Percentiles rank a stretch among this genome's conserved stretches.
These are phyloP conservation scores for Muntiacus muntjak DNA, from an alignment of 2,113 vertebrate species.

Conservation along the genomic window DNA sequence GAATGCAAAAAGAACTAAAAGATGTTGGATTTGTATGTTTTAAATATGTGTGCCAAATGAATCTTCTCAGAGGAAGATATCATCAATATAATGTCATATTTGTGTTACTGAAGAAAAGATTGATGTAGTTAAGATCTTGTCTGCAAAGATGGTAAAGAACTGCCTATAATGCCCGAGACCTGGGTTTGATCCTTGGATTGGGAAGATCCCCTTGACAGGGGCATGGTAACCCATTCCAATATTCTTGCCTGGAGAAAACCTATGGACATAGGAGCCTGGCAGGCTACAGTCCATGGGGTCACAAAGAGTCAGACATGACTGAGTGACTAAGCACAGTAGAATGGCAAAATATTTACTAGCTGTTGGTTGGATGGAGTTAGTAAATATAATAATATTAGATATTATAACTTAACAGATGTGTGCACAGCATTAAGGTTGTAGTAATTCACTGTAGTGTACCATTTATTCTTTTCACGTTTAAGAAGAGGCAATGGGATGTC, in stretches of 20 bases:
- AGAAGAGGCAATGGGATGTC: not conserved
- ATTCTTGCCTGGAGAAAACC: not conserved
- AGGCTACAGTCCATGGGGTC: not conserved
- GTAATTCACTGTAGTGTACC: not conserved
- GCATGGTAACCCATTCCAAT: not conserved
- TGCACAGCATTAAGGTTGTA: not conserved
- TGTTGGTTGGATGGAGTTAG: not conserved
- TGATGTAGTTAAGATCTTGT: not conserved
- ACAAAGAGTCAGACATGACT: not conserved
- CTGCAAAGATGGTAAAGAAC: not conserved
- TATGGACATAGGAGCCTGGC: not conserved
- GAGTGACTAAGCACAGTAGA: not conserved
- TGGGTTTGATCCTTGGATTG: not conserved
- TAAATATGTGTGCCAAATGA: not conserved
- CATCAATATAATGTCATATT: not conserved
- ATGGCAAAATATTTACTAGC: not conserved
- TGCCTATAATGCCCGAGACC: not conserved
- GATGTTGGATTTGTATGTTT: not conserved
- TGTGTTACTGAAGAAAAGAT: not conserved
- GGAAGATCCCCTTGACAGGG: not conserved
- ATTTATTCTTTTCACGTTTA: not conserved
- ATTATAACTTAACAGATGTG: not conserved
- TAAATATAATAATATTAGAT: not conserved
- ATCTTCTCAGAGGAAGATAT: not conserved
- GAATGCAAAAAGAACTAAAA: not conserved